These are phyloP conservation scores for Leucophora obtusa DNA, from an alignment of 2,888 invertebrate species.

Conservation along the genomic window DNA sequence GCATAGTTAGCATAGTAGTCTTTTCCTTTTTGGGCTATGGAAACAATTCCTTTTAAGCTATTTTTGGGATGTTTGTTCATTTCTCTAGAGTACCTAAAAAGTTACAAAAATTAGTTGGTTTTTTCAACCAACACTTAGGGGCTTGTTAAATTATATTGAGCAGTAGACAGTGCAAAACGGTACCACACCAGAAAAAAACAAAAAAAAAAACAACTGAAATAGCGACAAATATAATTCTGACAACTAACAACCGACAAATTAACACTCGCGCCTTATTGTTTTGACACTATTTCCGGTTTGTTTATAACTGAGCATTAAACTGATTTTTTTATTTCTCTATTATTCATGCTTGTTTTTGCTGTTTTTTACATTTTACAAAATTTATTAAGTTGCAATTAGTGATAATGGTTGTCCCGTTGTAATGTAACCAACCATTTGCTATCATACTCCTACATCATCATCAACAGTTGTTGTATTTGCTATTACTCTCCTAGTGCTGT, in stretches of 20 bases:
- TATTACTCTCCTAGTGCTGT: constrained; percentile 12
- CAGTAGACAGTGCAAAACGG: constrained; percentile 31
- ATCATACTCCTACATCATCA: constrained; percentile 38
- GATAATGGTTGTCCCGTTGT: constrained; percentile 53
- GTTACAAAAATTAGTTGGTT: constrained; percentile 9
- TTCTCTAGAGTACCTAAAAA: constrained; percentile 18
- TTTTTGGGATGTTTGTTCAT: background rate
- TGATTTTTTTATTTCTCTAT: constrained; percentile 1
- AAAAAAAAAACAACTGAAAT: background rate
- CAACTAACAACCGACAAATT: constrained; percentile 52
- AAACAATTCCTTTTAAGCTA: constrained; percentile 8
- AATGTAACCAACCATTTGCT: constrained; percentile 52
- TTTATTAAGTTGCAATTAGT: constrained; percentile 64
- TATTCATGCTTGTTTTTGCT: constrained; percentile 1
- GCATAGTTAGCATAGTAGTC: constrained; percentile 24
- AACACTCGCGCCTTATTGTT: constrained; percentile 65
- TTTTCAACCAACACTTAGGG: constrained; percentile 27
- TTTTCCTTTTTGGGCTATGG: background rate
- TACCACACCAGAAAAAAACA: background rate
- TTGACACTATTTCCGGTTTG: constrained; percentile 62
- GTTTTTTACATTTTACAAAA: constrained; percentile 21
- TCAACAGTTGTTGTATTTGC: constrained; percentile 46
- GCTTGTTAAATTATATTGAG: constrained; percentile 23
- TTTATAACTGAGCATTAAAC: constrained; percentile 43
- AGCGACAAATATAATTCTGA: background rate